These are phyloP conservation scores for Frankliniella fusca DNA, from an alignment of 2,888 invertebrate genomes.

Conservation along the genomic window DNA sequence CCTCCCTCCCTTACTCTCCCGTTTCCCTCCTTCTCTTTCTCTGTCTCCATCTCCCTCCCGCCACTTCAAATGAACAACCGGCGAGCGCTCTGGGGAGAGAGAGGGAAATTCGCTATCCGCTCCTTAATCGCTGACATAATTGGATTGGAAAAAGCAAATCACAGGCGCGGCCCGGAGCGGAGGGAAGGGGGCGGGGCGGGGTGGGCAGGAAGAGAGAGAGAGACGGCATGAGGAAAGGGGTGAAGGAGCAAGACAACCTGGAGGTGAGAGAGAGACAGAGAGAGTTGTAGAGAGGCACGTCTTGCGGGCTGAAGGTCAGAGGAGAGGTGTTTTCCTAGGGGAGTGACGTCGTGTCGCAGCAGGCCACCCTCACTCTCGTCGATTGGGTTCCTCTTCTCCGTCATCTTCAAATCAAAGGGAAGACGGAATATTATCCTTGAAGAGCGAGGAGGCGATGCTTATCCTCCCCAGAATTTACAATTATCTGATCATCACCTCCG, in stretches of 20 bases:
- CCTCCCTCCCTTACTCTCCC: background rate
- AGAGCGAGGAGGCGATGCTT: background rate
- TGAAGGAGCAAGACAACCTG: no score
- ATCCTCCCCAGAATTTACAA: background rate
- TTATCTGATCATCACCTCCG: background rate
- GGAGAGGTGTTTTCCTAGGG: background rate
- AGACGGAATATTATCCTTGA: background rate
- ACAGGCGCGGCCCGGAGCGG: background rate
- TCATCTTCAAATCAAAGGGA: no score
- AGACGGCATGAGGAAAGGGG: no score
- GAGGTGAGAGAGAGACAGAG: background rate
- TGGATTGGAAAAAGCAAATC: conserved; percentile 18
- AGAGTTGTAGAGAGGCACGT: background rate
- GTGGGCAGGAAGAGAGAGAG: no score
- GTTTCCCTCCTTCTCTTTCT: background rate
- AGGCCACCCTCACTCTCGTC: no score
- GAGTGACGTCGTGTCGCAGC: no score
- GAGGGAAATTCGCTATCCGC: background rate
- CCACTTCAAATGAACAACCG: background rate
- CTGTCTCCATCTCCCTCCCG: background rate
- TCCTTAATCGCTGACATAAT: conserved; percentile 25
- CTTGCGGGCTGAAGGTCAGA: background rate
- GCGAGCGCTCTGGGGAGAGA: no score
- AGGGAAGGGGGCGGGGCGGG: background rate
- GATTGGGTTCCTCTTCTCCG: no score